Evolutionary conservation across 37 sponge, comb jelly and placozoan species (phyloP), one percentile per base, ranked within the genome.

Genomic region (Tethya wilhelma): DNA sequence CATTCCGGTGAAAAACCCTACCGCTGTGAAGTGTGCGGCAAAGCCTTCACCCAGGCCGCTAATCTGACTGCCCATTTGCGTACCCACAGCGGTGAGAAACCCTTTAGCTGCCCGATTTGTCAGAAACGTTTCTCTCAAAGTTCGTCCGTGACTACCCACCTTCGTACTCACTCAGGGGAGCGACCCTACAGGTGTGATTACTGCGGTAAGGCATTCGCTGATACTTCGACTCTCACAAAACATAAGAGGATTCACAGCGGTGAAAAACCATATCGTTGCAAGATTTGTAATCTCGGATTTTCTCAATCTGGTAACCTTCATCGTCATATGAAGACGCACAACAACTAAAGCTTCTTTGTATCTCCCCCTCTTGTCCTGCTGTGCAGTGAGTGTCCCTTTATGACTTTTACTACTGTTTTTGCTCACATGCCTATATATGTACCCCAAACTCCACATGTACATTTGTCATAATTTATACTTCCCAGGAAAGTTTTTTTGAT

Each of bases 51-150:
- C 1, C 97, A 97, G 40, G 97, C 97, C 30, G 94, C 97, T 60
- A 97, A 97, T 77, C 84, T 97, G 17, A 97, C 90, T 32, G 97
- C 97, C 20, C 97, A 97, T 57, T 57, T 97, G 57, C 65, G 97
- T 74, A 97, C 97, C 5, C 97, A 97, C 86, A 93, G 92, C 56
- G 97, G 97, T 79, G 97, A 97, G 80, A 89, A 93, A 53, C 97
- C 97, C 31, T 97, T 97, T 84, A 91, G 74, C 33, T 97, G 97
- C 55, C 92, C 89, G 36, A 66, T 97, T 36, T 97, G 97, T 59
- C 77, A 89, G 2, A 76, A 78, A 53, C 62, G 92, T 29, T 97
- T 97, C 75, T 97, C 97, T 26, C 97, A 97, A 79, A 88, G 89
- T 69, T 84, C 86, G 36, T 93, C 94, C 1, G 92, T 97, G 34